Evolutionary conservation across 2,113 vertebrate species (phyloP).

Genomic region (Callorhinus ursinus): DNA sequence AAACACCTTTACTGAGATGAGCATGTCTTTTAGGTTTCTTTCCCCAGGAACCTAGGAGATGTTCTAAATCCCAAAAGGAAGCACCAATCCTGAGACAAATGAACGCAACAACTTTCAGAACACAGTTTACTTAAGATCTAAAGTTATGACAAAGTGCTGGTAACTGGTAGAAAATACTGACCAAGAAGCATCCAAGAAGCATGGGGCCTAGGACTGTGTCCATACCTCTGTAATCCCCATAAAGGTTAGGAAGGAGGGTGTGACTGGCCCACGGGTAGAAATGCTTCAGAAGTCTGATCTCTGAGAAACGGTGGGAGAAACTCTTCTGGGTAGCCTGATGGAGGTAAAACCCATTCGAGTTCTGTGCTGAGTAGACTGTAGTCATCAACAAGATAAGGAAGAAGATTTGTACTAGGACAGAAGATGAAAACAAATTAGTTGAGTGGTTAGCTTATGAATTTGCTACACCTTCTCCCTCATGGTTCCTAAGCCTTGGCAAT

Average conservation of each 20-base stretch:
- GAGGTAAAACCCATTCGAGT: slow-evolving; percentile 67
- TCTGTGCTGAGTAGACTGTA: slow-evolving; percentile 56
- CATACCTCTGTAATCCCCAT: slow-evolving; percentile 70
- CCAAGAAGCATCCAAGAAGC: not conserved
- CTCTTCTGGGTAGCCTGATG: slow-evolving; percentile 63
- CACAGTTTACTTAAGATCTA: not conserved
- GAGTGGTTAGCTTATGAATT: not conserved
- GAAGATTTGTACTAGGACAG: slow-evolving; percentile 66
- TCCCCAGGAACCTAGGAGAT: not conserved
- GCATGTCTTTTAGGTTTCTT: not conserved
- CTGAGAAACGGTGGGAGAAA: slow-evolving; percentile 47
- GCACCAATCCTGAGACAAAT: not conserved
- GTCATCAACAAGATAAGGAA: slow-evolving; percentile 77
- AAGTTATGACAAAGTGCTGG: not conserved
- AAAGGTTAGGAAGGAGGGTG: slow-evolving; percentile 76
- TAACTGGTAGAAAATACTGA: not conserved
- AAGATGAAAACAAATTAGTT: not conserved
- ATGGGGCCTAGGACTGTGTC: not conserved
- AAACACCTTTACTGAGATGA: not conserved
- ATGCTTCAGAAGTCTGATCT: slow-evolving; percentile 55
- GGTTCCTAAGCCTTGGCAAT: not conserved
- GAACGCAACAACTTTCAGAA: not conserved
- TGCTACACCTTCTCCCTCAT: not conserved
- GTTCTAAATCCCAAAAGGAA: not conserved
- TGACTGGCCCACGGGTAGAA: slow-evolving; percentile 74